Percentiles rank a stretch among this genome's conserved stretches.
phyloP scores from a whole-genome alignment of 2,888 invertebrate species.

The Pocota personata region DNA sequence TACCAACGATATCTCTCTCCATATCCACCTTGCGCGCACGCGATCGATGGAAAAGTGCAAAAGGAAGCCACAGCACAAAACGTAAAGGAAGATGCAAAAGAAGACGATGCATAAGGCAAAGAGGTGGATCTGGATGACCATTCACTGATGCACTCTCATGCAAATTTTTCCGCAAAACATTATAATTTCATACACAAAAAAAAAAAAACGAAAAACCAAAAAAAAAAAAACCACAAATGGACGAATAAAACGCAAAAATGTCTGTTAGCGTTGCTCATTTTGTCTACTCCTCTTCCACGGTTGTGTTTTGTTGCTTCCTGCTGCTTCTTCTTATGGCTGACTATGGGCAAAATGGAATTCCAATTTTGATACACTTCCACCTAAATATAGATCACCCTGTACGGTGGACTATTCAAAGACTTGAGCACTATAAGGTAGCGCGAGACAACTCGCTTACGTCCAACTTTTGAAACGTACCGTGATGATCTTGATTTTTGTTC shows the following conservation, averaged over 20 bases:
- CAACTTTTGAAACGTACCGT: slow-evolving; percentile 16
- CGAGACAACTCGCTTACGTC: slow-evolving; percentile 10
- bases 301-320: slow-evolving; percentile 17
- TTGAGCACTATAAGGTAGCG: slow-evolving; percentile 39
- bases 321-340: slow-evolving; percentile 13
- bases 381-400: slow-evolving; percentile 69
- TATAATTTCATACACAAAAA: slow-evolving; percentile 64
- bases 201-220: slow-evolving; percentile 14
- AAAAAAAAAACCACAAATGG: slow-evolving; percentile 28
- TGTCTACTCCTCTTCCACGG: background rate
- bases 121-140: slow-evolving; percentile 71
- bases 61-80: slow-evolving; percentile 10
- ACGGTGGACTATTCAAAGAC: background rate
- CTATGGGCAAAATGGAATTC: slow-evolving; percentile 63
- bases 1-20: slow-evolving; percentile 28
- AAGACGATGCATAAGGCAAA: slow-evolving; percentile 38
- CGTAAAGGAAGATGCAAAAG: background rate
- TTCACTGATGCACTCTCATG: slow-evolving; percentile 71
- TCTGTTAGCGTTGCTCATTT: slow-evolving; percentile 28
- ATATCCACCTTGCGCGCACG: slow-evolving; percentile 70
- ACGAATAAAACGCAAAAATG: slow-evolving; percentile 33
- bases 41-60: slow-evolving; percentile 52
- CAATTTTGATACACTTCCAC: slow-evolving; percentile 69
- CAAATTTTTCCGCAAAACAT: slow-evolving; percentile 69
- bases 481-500: slow-evolving; percentile 48